Percentiles rank a stretch among this genome's conserved stretches.
phyloP scores from a whole-genome alignment of 2,113 vertebrate genomes.

The Silurus glanis region DNA sequence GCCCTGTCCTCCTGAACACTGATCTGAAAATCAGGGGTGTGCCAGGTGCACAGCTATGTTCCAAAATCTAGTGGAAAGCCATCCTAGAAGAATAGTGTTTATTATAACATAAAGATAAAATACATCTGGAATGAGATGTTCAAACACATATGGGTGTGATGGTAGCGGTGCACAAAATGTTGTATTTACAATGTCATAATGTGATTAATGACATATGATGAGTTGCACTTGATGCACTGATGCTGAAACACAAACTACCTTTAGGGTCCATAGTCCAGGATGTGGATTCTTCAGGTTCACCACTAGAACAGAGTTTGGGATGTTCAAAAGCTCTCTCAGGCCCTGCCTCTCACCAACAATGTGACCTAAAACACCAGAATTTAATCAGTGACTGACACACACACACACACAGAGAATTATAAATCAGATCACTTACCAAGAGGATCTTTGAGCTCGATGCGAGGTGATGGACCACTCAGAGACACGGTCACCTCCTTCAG shows the following conservation, averaged over 20 bases:
- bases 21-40: no score
- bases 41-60: no score
- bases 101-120: background rate
- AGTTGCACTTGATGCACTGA: background rate
- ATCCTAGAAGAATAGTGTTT: background rate
- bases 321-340: constrained; percentile 84
- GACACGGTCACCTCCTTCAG: constrained; percentile 90
- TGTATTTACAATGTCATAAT: background rate
- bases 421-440: constrained; percentile 69
- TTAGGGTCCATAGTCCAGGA: constrained; percentile 85
- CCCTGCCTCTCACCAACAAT: constrained; percentile 77
- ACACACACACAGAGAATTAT: background rate
- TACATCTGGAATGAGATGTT: background rate
- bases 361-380: constrained; percentile 70
- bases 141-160: background rate
- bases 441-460: constrained; percentile 81
- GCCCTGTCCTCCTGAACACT: no score
- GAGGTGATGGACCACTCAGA: constrained; percentile 84
- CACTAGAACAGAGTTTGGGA: constrained; percentile 88
- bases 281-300: constrained; percentile 83
- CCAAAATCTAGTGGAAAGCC: background rate
- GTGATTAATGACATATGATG: background rate
- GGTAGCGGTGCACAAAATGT: background rate
- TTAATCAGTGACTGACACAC: background rate
- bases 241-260: constrained; percentile 66